These are phyloP conservation scores for Dicyrtoma fusca DNA, from an alignment of 2,888 invertebrate genomes.

Conservation along the genomic window DNA sequence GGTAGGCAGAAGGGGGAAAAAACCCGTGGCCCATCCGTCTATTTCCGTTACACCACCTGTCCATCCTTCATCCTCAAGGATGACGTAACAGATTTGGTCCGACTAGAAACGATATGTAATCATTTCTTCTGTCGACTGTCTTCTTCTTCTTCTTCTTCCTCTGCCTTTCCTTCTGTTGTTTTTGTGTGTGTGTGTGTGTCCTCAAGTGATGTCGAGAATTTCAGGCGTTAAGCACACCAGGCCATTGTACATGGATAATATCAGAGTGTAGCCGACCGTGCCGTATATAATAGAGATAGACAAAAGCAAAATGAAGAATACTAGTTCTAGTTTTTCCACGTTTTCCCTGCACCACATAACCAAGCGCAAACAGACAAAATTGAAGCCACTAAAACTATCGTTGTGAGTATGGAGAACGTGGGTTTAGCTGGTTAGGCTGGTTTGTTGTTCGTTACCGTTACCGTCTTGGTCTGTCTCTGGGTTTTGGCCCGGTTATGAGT, in stretches of 20 bases:
- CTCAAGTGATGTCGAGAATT: slow-evolving; percentile 2
- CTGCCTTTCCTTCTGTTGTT: background rate
- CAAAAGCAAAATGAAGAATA: no score
- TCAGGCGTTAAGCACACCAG: background rate
- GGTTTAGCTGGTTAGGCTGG: no score
- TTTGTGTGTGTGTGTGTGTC: background rate
- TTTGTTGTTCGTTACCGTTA: no score
- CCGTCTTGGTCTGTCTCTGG: no score
- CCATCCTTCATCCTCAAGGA: slow-evolving; percentile 26
- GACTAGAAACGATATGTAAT: background rate
- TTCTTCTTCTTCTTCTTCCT: background rate
- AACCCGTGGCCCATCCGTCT: slow-evolving; percentile 20
- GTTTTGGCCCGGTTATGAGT: no score
- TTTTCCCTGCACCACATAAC: no score
- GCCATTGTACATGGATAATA: background rate
- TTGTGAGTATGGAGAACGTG: no score
- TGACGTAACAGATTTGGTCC: slow-evolving; percentile 13
- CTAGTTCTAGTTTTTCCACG: no score
- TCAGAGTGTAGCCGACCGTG: no score
- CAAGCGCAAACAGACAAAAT: no score
- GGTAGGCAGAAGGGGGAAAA: background rate
- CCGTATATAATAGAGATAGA: no score
- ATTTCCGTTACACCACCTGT: slow-evolving; percentile 14
- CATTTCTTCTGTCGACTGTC: background rate
- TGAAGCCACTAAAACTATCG: no score